phyloP scores from a whole-genome alignment of 2,888 invertebrate genomes.

The Exephanes ischioxanthus region DNA sequence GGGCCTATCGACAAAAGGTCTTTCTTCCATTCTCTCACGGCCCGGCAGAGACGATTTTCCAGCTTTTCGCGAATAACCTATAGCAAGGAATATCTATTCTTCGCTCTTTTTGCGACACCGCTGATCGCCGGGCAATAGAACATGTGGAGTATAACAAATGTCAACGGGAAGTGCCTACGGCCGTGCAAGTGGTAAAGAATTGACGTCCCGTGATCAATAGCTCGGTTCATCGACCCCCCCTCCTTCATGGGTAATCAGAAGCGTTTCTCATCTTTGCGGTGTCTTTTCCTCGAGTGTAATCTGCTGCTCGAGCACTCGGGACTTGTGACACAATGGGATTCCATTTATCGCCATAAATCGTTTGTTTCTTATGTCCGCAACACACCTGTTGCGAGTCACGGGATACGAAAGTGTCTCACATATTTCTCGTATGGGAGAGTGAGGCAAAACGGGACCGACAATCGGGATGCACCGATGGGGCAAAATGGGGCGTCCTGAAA shows the following conservation, averaged over 20 bases:
- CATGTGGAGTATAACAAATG: slow-evolving; percentile 25
- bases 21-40: slow-evolving; percentile 11
- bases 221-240: slow-evolving; percentile 16
- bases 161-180: background rate
- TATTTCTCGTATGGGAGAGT: background rate
- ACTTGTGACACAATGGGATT: background rate
- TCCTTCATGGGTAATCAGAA: slow-evolving; percentile 24
- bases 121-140: slow-evolving; percentile 16
- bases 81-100: slow-evolving; percentile 28
- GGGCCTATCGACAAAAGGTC: slow-evolving; percentile 52
- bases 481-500: too few species aligned
- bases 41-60: slow-evolving; percentile 34
- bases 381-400: background rate
- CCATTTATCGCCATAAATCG: background rate
- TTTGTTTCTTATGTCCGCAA: background rate
- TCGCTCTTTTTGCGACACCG: slow-evolving; percentile 12
- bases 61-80: slow-evolving; percentile 16
- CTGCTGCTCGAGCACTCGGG: background rate
- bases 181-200: background rate
- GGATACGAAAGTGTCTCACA: background rate
- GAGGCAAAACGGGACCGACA: too few species aligned
- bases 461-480: too few species aligned
- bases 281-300: slow-evolving; percentile 2
- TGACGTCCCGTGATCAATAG: slow-evolving; percentile 27
- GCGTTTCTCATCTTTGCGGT: slow-evolving; percentile 1